Evolutionary conservation across 2,113 vertebrate species (phyloP).

Genomic region (Indri indri): DNA sequence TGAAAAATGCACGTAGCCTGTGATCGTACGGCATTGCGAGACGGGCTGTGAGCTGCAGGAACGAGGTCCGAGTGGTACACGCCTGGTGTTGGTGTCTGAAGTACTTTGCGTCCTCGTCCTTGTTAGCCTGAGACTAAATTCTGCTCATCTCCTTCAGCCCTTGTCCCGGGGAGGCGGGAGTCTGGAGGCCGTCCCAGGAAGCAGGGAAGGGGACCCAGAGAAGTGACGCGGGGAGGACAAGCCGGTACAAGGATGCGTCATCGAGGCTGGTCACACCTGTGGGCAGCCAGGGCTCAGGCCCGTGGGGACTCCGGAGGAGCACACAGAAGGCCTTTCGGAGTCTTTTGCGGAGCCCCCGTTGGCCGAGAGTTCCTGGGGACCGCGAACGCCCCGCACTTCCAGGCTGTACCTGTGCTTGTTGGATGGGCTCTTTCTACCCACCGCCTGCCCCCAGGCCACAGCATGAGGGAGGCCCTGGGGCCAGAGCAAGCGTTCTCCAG

Average conservation of each 20-base stretch:
- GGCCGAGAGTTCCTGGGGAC: too few relatives aligned
- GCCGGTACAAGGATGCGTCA: fast-evolving
- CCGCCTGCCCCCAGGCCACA: fast-evolving
- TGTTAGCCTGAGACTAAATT: neutral
- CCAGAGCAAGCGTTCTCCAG: too few relatives aligned
- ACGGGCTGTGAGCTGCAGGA: neutral
- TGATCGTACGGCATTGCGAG: neutral
- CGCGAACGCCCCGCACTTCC: neutral
- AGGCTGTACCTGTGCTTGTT: too few relatives aligned
- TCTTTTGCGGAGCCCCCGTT: neutral
- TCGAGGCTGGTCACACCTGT: neutral
- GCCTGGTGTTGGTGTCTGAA: neutral
- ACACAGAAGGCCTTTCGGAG: neutral
- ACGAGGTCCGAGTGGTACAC: neutral
- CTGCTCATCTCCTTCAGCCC: neutral
- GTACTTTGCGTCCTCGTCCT: neutral
- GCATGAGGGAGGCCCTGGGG: neutral
- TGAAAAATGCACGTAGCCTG: neutral
- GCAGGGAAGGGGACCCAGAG: neutral
- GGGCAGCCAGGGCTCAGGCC: neutral
- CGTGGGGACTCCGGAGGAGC: neutral
- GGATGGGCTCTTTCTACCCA: neutral
- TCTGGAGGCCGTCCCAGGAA: neutral
- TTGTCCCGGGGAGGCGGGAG: neutral
- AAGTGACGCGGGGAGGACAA: too few relatives aligned